phyloP scores from a whole-genome alignment of 2,888 invertebrate genomes.

The Xanthia icteritia region DNA sequence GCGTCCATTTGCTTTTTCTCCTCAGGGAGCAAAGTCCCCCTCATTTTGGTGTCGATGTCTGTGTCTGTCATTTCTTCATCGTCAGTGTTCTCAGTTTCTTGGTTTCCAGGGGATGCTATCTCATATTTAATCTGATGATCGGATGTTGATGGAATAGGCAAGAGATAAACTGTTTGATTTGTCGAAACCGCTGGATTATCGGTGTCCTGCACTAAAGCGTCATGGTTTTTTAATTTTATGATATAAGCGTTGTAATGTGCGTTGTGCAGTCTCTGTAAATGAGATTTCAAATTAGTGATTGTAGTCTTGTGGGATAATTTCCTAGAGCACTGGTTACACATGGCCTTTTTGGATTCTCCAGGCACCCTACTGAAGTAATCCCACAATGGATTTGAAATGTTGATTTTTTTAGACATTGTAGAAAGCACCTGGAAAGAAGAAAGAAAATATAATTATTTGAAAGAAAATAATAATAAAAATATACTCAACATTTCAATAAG shows the following conservation, averaged over 20 bases:
- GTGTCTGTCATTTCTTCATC: background rate
- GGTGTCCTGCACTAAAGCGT: background rate
- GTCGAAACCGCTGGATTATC: background rate
- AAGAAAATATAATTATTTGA: background rate
- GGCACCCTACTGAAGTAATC: background rate
- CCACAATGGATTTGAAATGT: background rate
- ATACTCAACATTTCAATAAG: too few species aligned
- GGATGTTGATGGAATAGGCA: background rate
- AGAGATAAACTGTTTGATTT: slow-evolving; percentile 7
- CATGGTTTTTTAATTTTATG: background rate
- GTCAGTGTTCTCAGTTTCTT: background rate
- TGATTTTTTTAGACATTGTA: background rate
- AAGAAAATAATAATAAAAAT: background rate
- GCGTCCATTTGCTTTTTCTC: background rate
- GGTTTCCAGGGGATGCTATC: background rate
- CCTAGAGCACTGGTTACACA: background rate
- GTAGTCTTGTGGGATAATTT: background rate
- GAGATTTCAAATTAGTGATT: slow-evolving; percentile 1
- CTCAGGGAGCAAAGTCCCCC: too few species aligned
- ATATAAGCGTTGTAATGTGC: background rate
- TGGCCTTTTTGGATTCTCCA: background rate
- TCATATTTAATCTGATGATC: background rate
- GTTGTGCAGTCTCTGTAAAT: background rate
- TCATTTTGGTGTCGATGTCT: too few species aligned
- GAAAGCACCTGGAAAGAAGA: background rate